Percentiles rank a stretch among this genome's conserved stretches.
Conservation (phyloP, 1,140 invertebrate species). For the Heliothis virescens region DNA sequence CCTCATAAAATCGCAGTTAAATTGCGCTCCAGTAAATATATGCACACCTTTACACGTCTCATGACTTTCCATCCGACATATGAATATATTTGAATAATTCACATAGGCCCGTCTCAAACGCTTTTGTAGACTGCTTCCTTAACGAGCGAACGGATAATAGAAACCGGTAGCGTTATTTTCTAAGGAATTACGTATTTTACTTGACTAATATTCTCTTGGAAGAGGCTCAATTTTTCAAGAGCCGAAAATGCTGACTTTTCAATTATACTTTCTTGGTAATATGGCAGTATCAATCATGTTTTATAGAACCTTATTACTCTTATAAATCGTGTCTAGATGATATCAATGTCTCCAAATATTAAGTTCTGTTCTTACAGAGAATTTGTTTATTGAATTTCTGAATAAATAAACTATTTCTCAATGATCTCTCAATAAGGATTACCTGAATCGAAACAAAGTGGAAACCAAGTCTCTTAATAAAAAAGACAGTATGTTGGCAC, state of each 20-base stretch:
- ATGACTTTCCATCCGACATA: slow-evolving; percentile 56
- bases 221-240: slow-evolving; percentile 10
- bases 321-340: not conserved
- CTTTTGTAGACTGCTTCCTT: slow-evolving; percentile 53
- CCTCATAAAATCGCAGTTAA: slow-evolving; percentile 32
- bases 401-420: not conserved
- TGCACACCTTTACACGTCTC: slow-evolving; percentile 56
- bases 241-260: slow-evolving; percentile 8
- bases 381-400: too few relatives aligned
- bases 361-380: too few relatives aligned
- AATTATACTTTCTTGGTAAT: slow-evolving; percentile 5
- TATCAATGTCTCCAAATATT: not conserved
- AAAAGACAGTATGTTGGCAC: slow-evolving; percentile 33
- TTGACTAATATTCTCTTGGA: slow-evolving; percentile 28
- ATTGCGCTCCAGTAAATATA: slow-evolving; percentile 48
- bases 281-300: slow-evolving; percentile 10
- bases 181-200: slow-evolving; percentile 35
- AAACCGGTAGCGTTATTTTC: slow-evolving; percentile 48
- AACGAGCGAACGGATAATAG: slow-evolving; percentile 49
- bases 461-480: not conserved
- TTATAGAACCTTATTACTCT: not conserved
- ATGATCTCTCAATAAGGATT: not conserved
- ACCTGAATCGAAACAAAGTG: not conserved
- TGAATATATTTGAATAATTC: slow-evolving; percentile 69
- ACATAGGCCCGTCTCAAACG: slow-evolving; percentile 55